Conservation (phyloP, 2,888 invertebrate genomes). For the Melieria picta region DNA sequence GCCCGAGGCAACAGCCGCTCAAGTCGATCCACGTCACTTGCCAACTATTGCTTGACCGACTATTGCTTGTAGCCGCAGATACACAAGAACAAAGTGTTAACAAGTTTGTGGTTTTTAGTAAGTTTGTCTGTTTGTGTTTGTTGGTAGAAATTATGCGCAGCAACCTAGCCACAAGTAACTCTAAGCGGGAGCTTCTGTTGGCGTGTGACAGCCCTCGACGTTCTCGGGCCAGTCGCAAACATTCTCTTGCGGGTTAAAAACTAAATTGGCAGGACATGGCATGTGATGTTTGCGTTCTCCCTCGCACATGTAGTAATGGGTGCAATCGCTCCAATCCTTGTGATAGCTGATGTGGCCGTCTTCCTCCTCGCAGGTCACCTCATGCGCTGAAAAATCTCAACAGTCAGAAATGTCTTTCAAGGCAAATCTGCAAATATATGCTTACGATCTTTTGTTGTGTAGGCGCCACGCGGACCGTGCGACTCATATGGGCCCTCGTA, state of each 20-base stretch:
- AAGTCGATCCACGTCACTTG: too few species aligned
- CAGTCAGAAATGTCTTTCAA: background rate
- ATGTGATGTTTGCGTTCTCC: conserved; percentile 95
- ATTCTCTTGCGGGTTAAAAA: conserved; percentile 91
- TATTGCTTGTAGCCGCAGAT: background rate
- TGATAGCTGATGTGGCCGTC: conserved; percentile 97
- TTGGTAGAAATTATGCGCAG: too few species aligned
- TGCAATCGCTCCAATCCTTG: conserved; percentile 88
- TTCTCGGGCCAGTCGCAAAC: conserved; percentile 98
- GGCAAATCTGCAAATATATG: conserved; percentile 46
- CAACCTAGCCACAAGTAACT: background rate
- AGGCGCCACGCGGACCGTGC: conserved; percentile 75
- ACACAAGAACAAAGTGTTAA: background rate
- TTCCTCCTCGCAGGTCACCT: conserved; percentile 90
- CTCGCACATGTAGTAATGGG: conserved; percentile 96
- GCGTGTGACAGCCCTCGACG: conserved; percentile 84
- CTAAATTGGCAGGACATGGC: conserved; percentile 92
- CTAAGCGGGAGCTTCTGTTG: conserved; percentile 73
- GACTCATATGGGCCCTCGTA: conserved; percentile 89
- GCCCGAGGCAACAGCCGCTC: too few species aligned
- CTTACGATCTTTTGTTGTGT: conserved; percentile 91
- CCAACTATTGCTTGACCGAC: too few species aligned
- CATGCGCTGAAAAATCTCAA: conserved; percentile 75
- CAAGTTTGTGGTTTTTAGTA: background rate
- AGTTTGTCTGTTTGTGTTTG: too few species aligned